A percentile compares a stretch with the other conserved stretches of the same genome.
These are phyloP conservation scores for Bolinopsis microptera DNA, from an alignment of 37 sponge, comb jelly and placozoan genomes.

Conservation along the genomic window DNA sequence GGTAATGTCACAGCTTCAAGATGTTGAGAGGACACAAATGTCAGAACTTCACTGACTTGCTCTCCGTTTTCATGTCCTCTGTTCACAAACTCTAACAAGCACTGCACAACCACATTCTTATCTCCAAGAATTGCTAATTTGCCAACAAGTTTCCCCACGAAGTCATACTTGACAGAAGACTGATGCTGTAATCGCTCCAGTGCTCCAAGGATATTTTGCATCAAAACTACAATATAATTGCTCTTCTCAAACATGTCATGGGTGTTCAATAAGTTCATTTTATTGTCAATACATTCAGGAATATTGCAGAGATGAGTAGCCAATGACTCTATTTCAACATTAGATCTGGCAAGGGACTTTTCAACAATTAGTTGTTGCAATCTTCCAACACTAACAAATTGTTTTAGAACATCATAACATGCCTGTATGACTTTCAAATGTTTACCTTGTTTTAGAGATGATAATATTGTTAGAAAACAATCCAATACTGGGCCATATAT, in stretches of 20 bases:
- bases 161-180: slow-evolving; percentile 28
- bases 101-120: slow-evolving; percentile 37
- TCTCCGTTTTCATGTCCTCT: slow-evolving; percentile 34
- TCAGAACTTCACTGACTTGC: slow-evolving; percentile 48
- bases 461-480: slow-evolving; percentile 54
- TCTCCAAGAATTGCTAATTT: slow-evolving; percentile 41
- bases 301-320: slow-evolving; percentile 51
- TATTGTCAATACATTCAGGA: slow-evolving; percentile 49
- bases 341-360: slow-evolving; percentile 29
- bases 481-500: slow-evolving; percentile 58
- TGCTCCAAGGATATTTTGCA: slow-evolving; percentile 59
- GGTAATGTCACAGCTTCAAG: slow-evolving; percentile 27
- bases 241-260: slow-evolving; percentile 5
- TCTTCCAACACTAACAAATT: slow-evolving; percentile 51
- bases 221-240: slow-evolving; percentile 10
- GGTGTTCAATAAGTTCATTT: slow-evolving; percentile 51
- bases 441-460: slow-evolving; percentile 24
- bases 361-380: slow-evolving; percentile 39
- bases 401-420: slow-evolving; percentile 51
- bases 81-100: slow-evolving; percentile 38
- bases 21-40: slow-evolving; percentile 24
- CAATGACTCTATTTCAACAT: slow-evolving; percentile 17
- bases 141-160: slow-evolving; percentile 42
- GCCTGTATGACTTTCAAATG: slow-evolving; percentile 51
- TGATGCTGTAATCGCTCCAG: slow-evolving; percentile 43